Percentiles rank a stretch among this genome's conserved stretches.
Conservation (phyloP, 1,140 invertebrate genomes). For the Vollenhovia emeryi region DNA sequence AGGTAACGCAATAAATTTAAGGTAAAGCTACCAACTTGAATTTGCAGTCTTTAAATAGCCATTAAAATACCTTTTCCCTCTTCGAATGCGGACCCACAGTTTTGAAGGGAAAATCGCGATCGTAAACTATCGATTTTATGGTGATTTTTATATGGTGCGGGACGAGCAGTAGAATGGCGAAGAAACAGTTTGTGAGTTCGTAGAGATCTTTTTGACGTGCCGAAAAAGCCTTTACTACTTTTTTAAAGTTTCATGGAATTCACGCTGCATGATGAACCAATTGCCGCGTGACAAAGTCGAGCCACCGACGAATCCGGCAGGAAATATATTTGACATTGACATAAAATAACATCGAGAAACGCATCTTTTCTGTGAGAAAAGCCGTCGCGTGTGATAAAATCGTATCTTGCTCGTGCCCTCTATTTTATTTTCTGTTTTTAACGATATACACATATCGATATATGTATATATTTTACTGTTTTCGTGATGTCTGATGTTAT, state of each 20-base stretch:
- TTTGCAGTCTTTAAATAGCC: background rate
- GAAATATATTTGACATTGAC: background rate
- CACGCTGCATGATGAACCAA: background rate
- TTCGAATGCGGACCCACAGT: background rate
- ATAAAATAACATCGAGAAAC: background rate
- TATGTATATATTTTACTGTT: too few species aligned
- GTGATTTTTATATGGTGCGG: slow-evolving; percentile 54
- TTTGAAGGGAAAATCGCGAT: slow-evolving; percentile 35
- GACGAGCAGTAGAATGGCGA: slow-evolving; percentile 42
- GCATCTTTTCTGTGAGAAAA: background rate
- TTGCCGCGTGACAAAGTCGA: background rate
- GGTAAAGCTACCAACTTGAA: background rate
- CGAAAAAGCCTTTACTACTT: too few species aligned
- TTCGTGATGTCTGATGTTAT: background rate
- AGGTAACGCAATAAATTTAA: background rate
- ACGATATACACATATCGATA: too few species aligned
- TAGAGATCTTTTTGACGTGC: slow-evolving; percentile 28
- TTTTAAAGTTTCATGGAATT: slow-evolving; percentile 30
- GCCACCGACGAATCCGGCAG: background rate
- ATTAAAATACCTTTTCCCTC: background rate
- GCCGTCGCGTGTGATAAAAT: background rate
- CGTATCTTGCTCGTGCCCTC: background rate
- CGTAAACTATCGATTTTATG: slow-evolving; percentile 36
- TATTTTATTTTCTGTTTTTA: background rate
- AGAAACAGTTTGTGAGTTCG: slow-evolving; percentile 73